phyloP scores from a whole-genome alignment of 2,888 invertebrate species.

The Acronicta aceris region DNA sequence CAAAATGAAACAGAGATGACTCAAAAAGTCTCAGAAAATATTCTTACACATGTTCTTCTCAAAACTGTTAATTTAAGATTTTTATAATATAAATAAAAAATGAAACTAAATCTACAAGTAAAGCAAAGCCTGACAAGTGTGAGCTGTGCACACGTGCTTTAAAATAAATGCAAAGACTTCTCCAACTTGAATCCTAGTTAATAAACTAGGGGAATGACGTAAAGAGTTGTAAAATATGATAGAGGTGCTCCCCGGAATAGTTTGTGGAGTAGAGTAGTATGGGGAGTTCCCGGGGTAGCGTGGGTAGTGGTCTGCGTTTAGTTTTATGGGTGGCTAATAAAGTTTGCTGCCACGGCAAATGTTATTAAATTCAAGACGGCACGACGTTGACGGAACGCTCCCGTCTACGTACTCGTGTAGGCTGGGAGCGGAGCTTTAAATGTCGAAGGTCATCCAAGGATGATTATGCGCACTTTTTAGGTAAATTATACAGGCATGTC shows the following conservation, averaged over 20 bases:
- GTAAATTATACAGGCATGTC: no score
- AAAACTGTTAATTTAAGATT: no score
- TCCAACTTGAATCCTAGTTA: constrained; percentile 5
- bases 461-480: not conserved
- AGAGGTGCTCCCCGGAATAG: constrained; percentile 22
- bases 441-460: not conserved
- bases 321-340: constrained; percentile 74
- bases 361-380: constrained; percentile 71
- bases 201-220: constrained; percentile 16
- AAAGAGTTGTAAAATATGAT: constrained; percentile 42
- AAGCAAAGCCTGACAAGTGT: not conserved
- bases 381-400: constrained; percentile 70
- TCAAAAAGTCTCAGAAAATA: no score
- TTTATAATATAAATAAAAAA: no score
- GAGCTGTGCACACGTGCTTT: not conserved
- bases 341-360: constrained; percentile 67
- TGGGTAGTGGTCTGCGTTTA: constrained; percentile 43
- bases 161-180: not conserved
- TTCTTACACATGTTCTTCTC: no score
- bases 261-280: constrained; percentile 22
- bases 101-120: not conserved
- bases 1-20: no score
- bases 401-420: constrained; percentile 51
- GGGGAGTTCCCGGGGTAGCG: constrained; percentile 1
- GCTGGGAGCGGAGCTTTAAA: constrained; percentile 32